phyloP scores from a whole-genome alignment of 2,797 vertebrate species.

The Trematomus bernacchii region DNA sequence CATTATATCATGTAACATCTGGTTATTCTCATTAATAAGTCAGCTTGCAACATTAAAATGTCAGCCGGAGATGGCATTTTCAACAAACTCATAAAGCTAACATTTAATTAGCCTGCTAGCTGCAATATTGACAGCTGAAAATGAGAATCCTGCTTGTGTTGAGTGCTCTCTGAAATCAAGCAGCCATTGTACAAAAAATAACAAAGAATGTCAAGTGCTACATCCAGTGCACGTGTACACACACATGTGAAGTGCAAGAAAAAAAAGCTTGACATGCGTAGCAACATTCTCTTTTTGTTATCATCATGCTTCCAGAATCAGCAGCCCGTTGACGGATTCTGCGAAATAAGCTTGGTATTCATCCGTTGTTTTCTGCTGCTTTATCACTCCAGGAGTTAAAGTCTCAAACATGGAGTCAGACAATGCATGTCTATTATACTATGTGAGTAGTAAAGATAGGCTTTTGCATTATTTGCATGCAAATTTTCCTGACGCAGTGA shows the following conservation, averaged over 20 bases:
- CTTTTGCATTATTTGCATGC: constrained; percentile 54
- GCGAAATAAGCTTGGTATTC: neutral
- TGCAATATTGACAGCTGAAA: neutral
- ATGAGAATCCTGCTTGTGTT: constrained; percentile 6
- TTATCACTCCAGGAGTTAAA: constrained; percentile 21
- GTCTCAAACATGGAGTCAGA: constrained; percentile 1
- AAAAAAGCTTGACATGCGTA: neutral
- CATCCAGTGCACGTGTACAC: neutral
- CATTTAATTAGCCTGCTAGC: neutral
- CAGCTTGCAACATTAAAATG: neutral
- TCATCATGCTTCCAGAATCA: neutral
- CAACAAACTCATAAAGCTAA: neutral
- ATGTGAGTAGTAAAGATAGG: constrained; percentile 20
- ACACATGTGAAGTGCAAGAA: neutral
- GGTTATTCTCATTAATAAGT: neutral
- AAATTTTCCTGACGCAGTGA: constrained; percentile 36
- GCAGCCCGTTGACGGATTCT: neutral
- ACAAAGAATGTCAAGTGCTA: neutral
- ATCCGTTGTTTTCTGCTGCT: constrained; percentile 6
- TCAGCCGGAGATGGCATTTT: neutral
- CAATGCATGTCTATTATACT: constrained; percentile 10
- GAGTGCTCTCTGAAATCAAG: neutral
- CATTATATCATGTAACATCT: neutral
- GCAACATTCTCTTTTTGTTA: neutral
- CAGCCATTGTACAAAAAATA: neutral